Percentiles rank a stretch among this genome's conserved stretches.
These are phyloP conservation scores for Coremacera marginata DNA, from an alignment of 2,888 invertebrate genomes.

Conservation along the genomic window DNA sequence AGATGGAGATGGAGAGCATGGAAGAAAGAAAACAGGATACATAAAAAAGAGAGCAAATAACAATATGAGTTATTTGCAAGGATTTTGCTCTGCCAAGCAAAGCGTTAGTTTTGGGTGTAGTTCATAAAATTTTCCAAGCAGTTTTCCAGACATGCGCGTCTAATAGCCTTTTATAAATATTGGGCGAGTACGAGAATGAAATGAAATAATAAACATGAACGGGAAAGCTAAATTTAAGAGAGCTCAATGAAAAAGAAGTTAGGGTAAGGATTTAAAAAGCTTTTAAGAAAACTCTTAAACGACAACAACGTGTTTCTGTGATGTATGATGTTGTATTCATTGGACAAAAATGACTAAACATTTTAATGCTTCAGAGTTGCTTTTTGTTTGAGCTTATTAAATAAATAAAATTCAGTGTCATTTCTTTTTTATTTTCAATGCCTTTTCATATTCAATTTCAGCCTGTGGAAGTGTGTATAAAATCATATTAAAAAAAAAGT, in stretches of 20 bases:
- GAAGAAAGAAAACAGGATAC: slow-evolving; percentile 15
- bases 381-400: no score
- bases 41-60: slow-evolving; percentile 5
- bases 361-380: no score
- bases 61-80: neutral
- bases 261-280: no score
- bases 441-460: no score
- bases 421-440: no score
- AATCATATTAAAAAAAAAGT: no score
- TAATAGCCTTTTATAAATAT: neutral
- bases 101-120: slow-evolving; percentile 32
- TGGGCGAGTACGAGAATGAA: neutral
- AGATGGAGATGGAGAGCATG: neutral
- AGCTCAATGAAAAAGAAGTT: neutral
- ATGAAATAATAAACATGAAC: neutral
- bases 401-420: no score
- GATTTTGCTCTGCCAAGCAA: neutral
- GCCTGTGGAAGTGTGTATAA: no score
- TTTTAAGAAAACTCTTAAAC: no score
- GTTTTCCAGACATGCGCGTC: slow-evolving; percentile 18
- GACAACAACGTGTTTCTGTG: no score
- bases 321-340: no score
- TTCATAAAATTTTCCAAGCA: slow-evolving; percentile 2
- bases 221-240: neutral
- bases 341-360: no score